These are phyloP conservation scores for Alauda arvensis DNA, from an alignment of 2,797 vertebrate species.

Conservation along the genomic window DNA sequence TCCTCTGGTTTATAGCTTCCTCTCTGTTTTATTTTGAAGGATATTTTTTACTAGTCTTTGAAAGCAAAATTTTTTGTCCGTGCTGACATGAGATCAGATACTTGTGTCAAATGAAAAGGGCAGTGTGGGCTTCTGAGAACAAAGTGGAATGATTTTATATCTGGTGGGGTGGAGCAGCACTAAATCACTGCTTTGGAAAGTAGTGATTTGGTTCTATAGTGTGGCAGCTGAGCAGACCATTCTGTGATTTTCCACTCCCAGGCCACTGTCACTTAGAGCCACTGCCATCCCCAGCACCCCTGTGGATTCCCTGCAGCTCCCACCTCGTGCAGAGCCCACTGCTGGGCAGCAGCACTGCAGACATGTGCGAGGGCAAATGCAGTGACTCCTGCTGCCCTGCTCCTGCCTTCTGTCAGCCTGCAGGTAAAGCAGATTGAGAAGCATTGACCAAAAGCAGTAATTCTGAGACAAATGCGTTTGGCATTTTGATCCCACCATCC, in stretches of 20 bases:
- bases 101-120: not conserved
- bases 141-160: not conserved
- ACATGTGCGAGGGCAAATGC: fast-evolving
- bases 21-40: not conserved
- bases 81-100: not conserved
- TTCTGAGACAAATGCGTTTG: not conserved
- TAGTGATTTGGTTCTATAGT: not conserved
- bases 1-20: not conserved
- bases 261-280: not conserved
- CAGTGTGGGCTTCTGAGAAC: not conserved
- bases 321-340: not conserved
- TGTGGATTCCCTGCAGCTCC: not conserved
- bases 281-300: not conserved
- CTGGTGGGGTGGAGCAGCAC: not conserved
- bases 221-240: not conserved
- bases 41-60: not conserved
- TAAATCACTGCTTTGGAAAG: not conserved
- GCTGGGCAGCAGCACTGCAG: fast-evolving
- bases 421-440: not conserved
- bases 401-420: not conserved
- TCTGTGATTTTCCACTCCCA: not conserved
- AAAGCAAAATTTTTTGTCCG: not conserved
- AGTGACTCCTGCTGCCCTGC: not conserved
- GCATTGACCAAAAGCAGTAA: not conserved
- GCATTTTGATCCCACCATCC: not conserved